Conservation (phyloP, 2,113 vertebrate species). For the Symphodus melops region DNA sequence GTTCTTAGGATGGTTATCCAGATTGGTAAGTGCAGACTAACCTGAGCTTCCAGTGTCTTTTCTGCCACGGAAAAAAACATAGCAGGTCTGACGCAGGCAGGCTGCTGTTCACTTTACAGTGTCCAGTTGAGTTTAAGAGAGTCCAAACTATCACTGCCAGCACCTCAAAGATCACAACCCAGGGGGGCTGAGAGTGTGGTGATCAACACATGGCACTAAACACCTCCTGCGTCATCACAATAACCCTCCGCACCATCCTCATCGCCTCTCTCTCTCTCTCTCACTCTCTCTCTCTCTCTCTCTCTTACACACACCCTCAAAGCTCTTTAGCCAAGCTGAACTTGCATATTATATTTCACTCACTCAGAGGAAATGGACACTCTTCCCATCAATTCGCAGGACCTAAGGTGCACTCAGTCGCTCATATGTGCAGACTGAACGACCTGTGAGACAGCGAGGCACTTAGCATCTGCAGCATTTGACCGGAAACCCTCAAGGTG, state of each 20-base stretch:
- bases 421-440: conserved; percentile 51
- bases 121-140: conserved; percentile 37
- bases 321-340: conserved; percentile 34
- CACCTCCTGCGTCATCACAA: conserved; percentile 11
- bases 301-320: conserved; percentile 6
- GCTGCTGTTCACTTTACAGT: conserved; percentile 33
- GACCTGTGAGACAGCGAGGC: conserved; percentile 59
- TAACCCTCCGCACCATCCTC: conserved; percentile 1
- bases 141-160: conserved; percentile 43
- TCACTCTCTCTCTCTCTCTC: conserved; percentile 6
- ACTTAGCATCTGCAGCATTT: conserved; percentile 44
- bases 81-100: conserved; percentile 7
- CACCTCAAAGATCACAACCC: conserved; percentile 41
- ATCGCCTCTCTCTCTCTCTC: conserved; percentile 6
- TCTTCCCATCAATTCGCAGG: conserved; percentile 58
- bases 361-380: conserved; percentile 79
- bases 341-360: conserved; percentile 77
- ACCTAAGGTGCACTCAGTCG: conserved; percentile 51
- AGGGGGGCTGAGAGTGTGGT: conserved; percentile 8
- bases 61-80: conserved; percentile 34
- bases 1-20: not conserved
- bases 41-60: conserved; percentile 1
- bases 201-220: conserved; percentile 18
- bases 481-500: conserved; percentile 46
- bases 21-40: conserved; percentile 7